A percentile compares a stretch with the other conserved stretches of the same genome.
These are phyloP conservation scores for Cydia amplana DNA, from an alignment of 1,140 invertebrate genomes.

Conservation along the genomic window DNA sequence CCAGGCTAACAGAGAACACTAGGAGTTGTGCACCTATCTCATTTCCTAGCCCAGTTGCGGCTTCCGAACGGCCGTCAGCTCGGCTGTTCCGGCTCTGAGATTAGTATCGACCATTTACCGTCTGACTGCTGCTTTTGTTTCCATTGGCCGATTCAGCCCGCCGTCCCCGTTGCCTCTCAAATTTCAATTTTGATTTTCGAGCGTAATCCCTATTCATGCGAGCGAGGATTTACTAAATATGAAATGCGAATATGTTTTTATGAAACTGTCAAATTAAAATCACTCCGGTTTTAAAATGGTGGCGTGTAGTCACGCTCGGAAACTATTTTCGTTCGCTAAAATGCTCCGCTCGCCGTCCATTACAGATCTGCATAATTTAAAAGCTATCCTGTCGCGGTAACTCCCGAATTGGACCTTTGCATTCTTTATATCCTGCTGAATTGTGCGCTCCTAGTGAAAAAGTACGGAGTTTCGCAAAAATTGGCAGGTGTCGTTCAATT, in stretches of 20 bases:
- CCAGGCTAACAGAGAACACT: conserved; percentile 51
- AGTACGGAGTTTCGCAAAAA: conserved; percentile 47
- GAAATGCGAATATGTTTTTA: conserved; percentile 21
- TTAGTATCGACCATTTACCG: conserved; percentile 76
- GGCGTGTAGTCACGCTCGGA: conserved; percentile 43
- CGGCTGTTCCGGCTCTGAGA: conserved; percentile 73
- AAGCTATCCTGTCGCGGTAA: conserved; percentile 56
- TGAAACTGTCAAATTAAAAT: conserved; percentile 29
- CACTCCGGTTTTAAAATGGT: conserved; percentile 25
- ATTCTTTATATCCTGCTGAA: conserved; percentile 66
- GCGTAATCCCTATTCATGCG: conserved; percentile 36
- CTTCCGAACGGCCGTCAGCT: conserved; percentile 72
- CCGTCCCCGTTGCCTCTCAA: conserved; percentile 33
- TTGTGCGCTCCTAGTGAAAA: conserved; percentile 49
- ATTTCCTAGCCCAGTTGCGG: conserved; percentile 77
- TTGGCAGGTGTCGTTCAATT: conserved; percentile 66
- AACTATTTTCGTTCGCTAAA: conserved; percentile 56
- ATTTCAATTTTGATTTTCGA: conserved; percentile 42
- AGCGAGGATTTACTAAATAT: conserved; percentile 20
- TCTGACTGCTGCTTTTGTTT: conserved; percentile 63
- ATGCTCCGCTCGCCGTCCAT: conserved; percentile 61
- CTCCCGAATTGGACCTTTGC: conserved; percentile 56
- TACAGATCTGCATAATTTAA: conserved; percentile 76
- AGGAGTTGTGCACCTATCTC: conserved; percentile 71
- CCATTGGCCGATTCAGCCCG: conserved; percentile 59